These are phyloP conservation scores for Cricetomys ansorgei DNA, from an alignment of 2,113 vertebrate genomes.

Conservation along the genomic window DNA sequence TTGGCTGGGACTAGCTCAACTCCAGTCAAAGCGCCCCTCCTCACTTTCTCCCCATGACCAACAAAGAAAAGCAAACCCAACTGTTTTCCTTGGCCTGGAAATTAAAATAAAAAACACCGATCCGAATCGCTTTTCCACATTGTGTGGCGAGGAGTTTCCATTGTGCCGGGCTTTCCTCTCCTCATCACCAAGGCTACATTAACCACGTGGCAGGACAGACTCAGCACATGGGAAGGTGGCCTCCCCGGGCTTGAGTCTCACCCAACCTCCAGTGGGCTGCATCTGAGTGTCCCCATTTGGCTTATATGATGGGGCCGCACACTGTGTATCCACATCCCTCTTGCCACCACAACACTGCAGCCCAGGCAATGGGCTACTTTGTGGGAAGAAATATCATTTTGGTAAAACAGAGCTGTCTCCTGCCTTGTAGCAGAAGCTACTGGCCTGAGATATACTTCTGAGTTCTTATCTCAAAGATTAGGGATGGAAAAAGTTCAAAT, in stretches of 20 bases:
- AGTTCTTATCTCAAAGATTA: not conserved
- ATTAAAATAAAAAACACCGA: conserved; percentile 69
- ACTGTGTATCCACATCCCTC: not conserved
- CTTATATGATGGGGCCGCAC: conserved; percentile 13
- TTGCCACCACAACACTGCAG: not conserved
- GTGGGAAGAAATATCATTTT: conserved; percentile 41
- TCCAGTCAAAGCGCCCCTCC: conserved; percentile 55
- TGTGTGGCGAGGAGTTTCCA: conserved; percentile 76
- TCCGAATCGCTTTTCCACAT: conserved; percentile 78
- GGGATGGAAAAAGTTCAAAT: conserved; percentile 15
- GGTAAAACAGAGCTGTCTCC: conserved; percentile 58
- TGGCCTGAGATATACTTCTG: not conserved
- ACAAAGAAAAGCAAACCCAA: conserved; percentile 79
- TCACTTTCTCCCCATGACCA: conserved; percentile 71
- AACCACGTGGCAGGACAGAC: not conserved
- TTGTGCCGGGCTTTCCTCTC: conserved; percentile 59
- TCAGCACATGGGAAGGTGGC: not conserved
- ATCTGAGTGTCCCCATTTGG: not conserved
- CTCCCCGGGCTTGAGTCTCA: conserved; percentile 50
- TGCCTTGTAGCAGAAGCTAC: not conserved
- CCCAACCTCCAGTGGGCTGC: conserved; percentile 29
- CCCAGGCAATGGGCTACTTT: conserved; percentile 34
- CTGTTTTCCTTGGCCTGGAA: conserved; percentile 75
- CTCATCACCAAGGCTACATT: conserved; percentile 41
- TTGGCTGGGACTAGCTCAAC: conserved; percentile 66